phyloP scores from a whole-genome alignment of 1,140 invertebrate species.

The Hyphantria cunea region DNA sequence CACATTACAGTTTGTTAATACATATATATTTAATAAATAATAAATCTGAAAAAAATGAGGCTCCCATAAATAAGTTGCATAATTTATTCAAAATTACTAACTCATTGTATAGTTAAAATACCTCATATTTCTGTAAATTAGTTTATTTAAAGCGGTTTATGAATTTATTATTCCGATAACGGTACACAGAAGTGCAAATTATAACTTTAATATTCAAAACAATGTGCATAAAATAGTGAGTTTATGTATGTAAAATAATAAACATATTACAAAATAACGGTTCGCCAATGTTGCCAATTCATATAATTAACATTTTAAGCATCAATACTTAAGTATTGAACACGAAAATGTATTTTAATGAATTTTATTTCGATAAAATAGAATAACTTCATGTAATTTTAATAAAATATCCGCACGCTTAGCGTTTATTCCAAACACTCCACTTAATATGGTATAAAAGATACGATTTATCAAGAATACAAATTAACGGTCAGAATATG shows the following conservation, averaged over 20 bases:
- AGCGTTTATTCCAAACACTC: no score
- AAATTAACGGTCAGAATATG: no score
- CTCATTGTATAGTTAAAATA: constrained; percentile 4
- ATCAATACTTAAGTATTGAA: constrained; percentile 15
- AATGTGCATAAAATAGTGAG: not conserved
- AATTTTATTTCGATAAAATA: constrained; percentile 4
- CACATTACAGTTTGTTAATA: constrained; percentile 2
- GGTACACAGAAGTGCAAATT: not conserved
- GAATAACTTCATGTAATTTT: constrained; percentile 1
- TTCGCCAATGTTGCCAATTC: constrained; percentile 2
- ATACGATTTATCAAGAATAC: no score
- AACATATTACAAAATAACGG: no score
- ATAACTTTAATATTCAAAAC: not conserved
- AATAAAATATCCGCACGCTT: constrained; percentile 18
- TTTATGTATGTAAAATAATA: no score
- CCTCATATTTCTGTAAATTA: not conserved
- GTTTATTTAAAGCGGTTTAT: not conserved
- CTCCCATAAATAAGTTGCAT: constrained; percentile 4
- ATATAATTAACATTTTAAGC: constrained; percentile 19
- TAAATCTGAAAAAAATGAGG: not conserved
- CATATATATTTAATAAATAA: not conserved
- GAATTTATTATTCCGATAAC: constrained; percentile 1
- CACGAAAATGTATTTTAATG: constrained; percentile 19
- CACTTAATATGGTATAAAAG: no score
- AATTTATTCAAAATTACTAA: constrained; percentile 19